phyloP scores from a whole-genome alignment of 2,888 invertebrate species.

The Lordiphosa andalusiaca region DNA sequence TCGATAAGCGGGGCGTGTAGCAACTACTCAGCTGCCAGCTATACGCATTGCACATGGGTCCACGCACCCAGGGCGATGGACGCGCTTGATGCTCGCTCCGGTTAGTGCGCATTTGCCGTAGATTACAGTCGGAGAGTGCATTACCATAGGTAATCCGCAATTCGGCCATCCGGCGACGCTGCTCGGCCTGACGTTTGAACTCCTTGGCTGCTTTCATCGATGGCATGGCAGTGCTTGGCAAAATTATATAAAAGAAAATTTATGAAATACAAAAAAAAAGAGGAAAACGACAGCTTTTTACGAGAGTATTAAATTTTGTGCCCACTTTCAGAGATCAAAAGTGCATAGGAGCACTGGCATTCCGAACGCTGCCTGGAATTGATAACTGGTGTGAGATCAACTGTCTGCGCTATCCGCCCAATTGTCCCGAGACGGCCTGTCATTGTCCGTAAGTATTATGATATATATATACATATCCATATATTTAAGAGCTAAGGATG shows the following conservation, averaged over 20 bases:
- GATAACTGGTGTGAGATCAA: conserved; percentile 91
- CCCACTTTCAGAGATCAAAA: conserved; percentile 85
- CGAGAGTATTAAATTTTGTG: too few species aligned
- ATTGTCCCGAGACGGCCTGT: conserved; percentile 89
- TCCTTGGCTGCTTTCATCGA: conserved; percentile 6
- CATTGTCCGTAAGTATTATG: conserved; percentile 88
- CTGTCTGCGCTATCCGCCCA: conserved; percentile 92
- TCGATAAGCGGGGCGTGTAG: conserved; percentile 1
- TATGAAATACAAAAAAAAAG: neutral
- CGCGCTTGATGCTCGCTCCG: neutral
- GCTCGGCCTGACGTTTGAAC: conserved; percentile 1
- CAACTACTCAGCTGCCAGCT: conserved; percentile 30
- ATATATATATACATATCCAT: too few species aligned
- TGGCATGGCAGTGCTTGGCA: too few species aligned
- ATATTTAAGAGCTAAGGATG: too few species aligned
- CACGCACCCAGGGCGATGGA: neutral
- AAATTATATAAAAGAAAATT: neutral
- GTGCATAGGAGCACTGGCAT: conserved; percentile 85
- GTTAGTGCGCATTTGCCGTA: conserved; percentile 7
- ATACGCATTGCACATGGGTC: conserved; percentile 14
- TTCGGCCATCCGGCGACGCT: conserved; percentile 28
- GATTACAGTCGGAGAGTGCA: conserved; percentile 34
- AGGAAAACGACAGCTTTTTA: neutral
- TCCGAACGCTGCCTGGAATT: conserved; percentile 87
- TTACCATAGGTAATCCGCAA: conserved; percentile 44